These are phyloP conservation scores for Peromyscus melanophrys DNA, from an alignment of 2,797 vertebrate species.

Conservation along the genomic window DNA sequence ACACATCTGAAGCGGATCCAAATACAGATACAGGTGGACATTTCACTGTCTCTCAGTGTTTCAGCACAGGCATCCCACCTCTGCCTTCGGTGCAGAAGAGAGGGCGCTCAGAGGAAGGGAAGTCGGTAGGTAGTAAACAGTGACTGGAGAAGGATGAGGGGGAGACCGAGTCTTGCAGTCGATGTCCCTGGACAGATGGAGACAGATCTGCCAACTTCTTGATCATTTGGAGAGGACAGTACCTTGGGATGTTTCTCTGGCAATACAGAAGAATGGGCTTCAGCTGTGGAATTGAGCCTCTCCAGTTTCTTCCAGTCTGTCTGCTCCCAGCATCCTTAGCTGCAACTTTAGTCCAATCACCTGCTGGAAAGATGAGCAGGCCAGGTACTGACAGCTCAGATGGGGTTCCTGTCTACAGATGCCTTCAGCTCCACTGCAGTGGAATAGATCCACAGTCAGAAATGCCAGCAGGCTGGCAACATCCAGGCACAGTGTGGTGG, in stretches of 20 bases:
- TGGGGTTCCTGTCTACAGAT: conserved; percentile 18
- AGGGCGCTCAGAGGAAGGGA: conserved; percentile 6
- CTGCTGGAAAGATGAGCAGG: conserved; percentile 19
- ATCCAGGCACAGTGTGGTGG: background rate
- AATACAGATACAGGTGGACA: conserved; percentile 26
- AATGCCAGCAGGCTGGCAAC: conserved; percentile 22
- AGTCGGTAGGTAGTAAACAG: background rate
- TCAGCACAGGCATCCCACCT: background rate
- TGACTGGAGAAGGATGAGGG: background rate
- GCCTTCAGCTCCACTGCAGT: background rate
- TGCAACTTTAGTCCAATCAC: background rate
- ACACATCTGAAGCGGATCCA: conserved; percentile 27
- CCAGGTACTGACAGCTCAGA: conserved; percentile 48
- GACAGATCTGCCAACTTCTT: background rate
- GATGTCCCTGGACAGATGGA: background rate
- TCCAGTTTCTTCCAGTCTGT: background rate
- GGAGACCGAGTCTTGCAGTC: background rate
- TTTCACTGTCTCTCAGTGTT: background rate
- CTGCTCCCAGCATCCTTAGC: background rate
- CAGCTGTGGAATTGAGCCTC: background rate
- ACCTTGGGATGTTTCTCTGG: background rate
- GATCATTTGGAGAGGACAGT: background rate
- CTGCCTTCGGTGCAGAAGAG: background rate
- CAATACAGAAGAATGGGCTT: background rate
- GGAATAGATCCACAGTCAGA: background rate